Evolutionary conservation across 2,888 invertebrate species (phyloP).

Genomic region (Mesochorus sp.): DNA sequence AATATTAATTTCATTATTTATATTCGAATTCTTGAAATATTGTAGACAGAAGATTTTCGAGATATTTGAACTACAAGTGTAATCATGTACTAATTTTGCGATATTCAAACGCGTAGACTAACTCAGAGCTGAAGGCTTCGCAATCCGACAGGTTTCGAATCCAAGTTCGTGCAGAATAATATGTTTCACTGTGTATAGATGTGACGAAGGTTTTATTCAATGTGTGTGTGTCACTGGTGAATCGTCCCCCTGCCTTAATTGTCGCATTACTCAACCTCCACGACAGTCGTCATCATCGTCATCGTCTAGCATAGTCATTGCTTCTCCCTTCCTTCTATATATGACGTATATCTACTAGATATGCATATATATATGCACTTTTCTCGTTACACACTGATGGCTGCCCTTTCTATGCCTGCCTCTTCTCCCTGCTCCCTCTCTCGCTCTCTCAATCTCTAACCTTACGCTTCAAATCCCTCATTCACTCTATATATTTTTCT

Average conservation of each 20-base stretch:
- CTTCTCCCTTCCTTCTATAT: slow-evolving; percentile 38
- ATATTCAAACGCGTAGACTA: no score
- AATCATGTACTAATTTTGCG: no score
- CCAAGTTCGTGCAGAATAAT: no score
- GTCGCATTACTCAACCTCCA: slow-evolving; percentile 63
- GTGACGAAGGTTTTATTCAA: slow-evolving; percentile 19
- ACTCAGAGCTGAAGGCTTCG: no score
- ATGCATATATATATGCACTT: slow-evolving; percentile 40
- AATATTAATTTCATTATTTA: no score
- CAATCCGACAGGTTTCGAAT: no score
- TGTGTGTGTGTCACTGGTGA: slow-evolving; percentile 36
- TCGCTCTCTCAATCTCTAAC: no score
- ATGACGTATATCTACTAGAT: neutral
- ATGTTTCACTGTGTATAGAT: slow-evolving; percentile 29
- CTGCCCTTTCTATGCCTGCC: slow-evolving; percentile 68
- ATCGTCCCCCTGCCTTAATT: slow-evolving; percentile 58
- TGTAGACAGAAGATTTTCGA: no score
- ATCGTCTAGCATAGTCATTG: slow-evolving; percentile 39
- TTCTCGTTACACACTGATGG: slow-evolving; percentile 64
- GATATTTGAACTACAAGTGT: no score
- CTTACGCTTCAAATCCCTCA: slow-evolving; percentile 11
- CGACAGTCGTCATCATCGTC: slow-evolving; percentile 35
- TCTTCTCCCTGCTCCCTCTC: slow-evolving; percentile 61
- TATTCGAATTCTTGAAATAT: no score
- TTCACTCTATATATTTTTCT: slow-evolving; percentile 51